Base-by-base conservation (phyloP, 1,140 invertebrate species). In the Pemphigus obesinymphae region DNA sequence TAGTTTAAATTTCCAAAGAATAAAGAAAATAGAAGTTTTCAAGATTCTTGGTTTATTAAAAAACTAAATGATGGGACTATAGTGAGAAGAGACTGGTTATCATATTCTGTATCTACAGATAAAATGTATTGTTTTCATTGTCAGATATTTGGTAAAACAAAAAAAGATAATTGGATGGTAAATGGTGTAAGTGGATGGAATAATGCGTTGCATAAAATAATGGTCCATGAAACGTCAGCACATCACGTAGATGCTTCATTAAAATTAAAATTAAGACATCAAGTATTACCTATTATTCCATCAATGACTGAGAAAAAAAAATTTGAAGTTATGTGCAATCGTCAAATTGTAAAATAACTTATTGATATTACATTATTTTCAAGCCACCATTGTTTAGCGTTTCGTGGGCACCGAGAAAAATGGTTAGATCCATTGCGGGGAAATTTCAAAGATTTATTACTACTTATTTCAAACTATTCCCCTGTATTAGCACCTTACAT, bases 71-170 rank as follows among this genome's bases (percentile, higher is more conserved):
- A 63, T 34, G 29, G 29, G 15, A 63, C 29, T 8, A 31, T 34
- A 29, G 58, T 34, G 31, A 34, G 34, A 6, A 20, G 58, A 63
- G 58, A 34, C 8, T 34, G 58, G 58, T 34, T 63, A 63, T 31
- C 29, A 63, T 63, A 63, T 63, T 63, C 29, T 34, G 34, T 63
- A 15, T 63, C 58, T 8, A 63, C 17, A 20, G 58, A 63, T 10
- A 63, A 63, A 43, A 70, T 70, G n/a, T 70, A 23, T 43, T 43
- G 66, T 43, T 70, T 43, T 40, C 66, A 70, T 45, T 70, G 66
- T 45, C 34, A 40, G 37, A 23, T 70, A 5, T 70, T 43, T 70
- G 34, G 37, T 43, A 70, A 3, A 45, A 70, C 20, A 40, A 45
- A 37, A 40, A 37, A 23, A 45, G 40, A 70, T 20, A 40, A 37